phyloP scores from a whole-genome alignment of 2,888 invertebrate species.

The Melanargia galathea region DNA sequence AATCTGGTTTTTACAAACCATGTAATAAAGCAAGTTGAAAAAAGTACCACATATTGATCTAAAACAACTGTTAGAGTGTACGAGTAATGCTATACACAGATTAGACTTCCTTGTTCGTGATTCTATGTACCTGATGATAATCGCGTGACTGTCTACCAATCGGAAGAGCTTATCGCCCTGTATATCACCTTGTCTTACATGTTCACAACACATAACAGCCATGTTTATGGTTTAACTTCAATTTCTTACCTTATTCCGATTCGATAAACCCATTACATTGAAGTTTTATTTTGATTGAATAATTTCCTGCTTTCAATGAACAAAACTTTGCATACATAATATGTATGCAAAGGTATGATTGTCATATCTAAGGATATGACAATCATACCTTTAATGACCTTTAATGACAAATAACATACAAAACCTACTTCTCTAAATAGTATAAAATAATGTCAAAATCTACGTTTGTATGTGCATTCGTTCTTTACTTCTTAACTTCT shows the following conservation, averaged over 20 bases:
- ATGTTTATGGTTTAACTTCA: constrained; percentile 37
- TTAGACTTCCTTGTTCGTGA: not conserved
- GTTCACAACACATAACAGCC: constrained; percentile 55
- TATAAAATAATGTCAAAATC: no score
- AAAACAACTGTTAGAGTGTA: no score
- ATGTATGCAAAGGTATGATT: not conserved
- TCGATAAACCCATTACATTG: constrained; percentile 16
- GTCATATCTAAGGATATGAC: no score
- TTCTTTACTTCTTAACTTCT: no score
- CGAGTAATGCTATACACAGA: not conserved
- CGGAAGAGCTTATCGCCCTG: constrained; percentile 56
- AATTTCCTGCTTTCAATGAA: constrained; percentile 1
- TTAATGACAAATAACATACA: no score
- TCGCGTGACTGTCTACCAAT: constrained; percentile 54
- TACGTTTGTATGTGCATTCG: no score
- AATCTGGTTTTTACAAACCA: no score
- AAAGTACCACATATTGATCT: no score
- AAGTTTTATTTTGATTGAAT: constrained; percentile 13
- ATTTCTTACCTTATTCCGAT: constrained; percentile 32
- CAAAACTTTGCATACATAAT: not conserved
- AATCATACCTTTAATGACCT: no score
- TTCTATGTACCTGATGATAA: constrained; percentile 24
- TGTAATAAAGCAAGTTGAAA: no score
- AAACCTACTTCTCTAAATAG: not conserved
- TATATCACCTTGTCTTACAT: constrained; percentile 53